These are phyloP conservation scores for Connochaetes taurinus DNA, from an alignment of 2,113 vertebrate genomes.

Conservation along the genomic window DNA sequence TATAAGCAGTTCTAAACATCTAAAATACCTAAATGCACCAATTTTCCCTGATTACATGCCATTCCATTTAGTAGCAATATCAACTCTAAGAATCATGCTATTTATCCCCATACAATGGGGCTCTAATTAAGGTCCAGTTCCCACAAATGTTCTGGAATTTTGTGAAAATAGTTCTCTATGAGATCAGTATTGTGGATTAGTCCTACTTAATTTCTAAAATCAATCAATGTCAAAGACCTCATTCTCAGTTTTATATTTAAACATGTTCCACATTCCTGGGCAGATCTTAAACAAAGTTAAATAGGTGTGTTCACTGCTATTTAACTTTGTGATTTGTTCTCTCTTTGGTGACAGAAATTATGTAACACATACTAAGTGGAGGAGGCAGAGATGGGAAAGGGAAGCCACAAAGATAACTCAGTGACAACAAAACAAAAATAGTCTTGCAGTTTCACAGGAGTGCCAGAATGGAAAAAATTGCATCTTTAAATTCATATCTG, in stretches of 20 bases:
- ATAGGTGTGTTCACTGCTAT: neutral
- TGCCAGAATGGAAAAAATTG: neutral
- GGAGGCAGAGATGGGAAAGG: neutral
- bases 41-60: neutral
- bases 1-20: neutral
- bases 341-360: slow-evolving; percentile 27
- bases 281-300: slow-evolving; percentile 40
- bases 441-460: neutral
- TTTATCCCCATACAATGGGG: slow-evolving; percentile 35
- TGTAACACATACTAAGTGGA: neutral
- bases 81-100: neutral
- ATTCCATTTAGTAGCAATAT: slow-evolving; percentile 31
- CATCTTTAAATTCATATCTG: neutral
- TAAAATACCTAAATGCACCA: neutral
- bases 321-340: neutral
- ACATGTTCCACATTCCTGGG: slow-evolving; percentile 44
- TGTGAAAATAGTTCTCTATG: slow-evolving; percentile 59
- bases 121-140: slow-evolving; percentile 48
- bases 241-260: slow-evolving; percentile 61
- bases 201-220: slow-evolving; percentile 66
- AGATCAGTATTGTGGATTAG: slow-evolving; percentile 57
- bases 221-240: slow-evolving; percentile 58
- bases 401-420: neutral
- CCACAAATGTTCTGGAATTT: slow-evolving; percentile 57
- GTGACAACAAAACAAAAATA: neutral